phyloP scores from a whole-genome alignment of 2,113 vertebrate species.

The Pluvialis apricaria region DNA sequence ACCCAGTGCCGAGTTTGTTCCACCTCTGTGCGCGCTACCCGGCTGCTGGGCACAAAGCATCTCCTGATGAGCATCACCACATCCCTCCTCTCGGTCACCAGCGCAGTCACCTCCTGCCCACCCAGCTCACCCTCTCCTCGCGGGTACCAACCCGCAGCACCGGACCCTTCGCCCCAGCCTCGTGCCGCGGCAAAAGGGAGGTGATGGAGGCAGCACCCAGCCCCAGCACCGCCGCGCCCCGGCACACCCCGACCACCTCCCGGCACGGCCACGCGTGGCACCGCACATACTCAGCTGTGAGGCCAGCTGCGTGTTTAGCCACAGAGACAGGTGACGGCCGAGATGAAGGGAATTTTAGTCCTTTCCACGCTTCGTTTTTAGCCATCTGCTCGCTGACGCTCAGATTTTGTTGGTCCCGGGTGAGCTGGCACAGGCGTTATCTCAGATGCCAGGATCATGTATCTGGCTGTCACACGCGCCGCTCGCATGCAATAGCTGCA shows the following conservation, averaged over 20 bases:
- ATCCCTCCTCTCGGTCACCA: accelerated
- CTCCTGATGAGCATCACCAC: accelerated
- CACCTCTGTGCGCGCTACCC: not conserved
- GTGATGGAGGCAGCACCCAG: not conserved
- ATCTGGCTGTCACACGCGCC: not conserved
- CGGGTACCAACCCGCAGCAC: not conserved
- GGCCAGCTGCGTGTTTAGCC: not conserved
- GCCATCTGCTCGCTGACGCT: constrained; percentile 50
- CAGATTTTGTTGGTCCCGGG: not conserved
- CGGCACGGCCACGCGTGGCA: not conserved
- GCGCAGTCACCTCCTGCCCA: not conserved
- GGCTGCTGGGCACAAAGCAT: not conserved
- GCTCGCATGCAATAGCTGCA: not conserved
- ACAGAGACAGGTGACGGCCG: not conserved
- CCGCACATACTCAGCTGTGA: not conserved
- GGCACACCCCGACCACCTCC: not conserved
- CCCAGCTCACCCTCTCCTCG: not conserved
- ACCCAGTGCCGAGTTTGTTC: accelerated
- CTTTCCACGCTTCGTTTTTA: not conserved
- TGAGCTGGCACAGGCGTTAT: constrained; percentile 28
- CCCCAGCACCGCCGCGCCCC: accelerated
- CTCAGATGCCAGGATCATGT: not conserved
- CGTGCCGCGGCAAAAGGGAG: accelerated
- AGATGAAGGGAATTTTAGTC: constrained; percentile 5
- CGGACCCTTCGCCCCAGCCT: accelerated